phyloP scores from a whole-genome alignment of 2,888 invertebrate species.

The Philaethria dido region DNA sequence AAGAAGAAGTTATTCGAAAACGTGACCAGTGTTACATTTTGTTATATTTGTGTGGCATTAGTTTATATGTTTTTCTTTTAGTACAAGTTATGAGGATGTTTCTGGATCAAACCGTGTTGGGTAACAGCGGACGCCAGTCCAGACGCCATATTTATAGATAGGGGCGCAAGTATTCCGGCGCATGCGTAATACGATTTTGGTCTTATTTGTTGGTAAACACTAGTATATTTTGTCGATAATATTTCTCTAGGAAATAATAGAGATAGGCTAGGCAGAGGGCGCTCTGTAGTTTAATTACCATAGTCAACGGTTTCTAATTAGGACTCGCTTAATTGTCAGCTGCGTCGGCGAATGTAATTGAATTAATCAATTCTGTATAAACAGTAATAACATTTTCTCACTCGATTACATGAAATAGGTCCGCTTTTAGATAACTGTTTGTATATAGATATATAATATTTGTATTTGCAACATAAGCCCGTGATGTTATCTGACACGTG shows the following conservation, averaged over 20 bases:
- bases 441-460: slow-evolving; percentile 2
- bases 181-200: slow-evolving; percentile 50
- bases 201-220: slow-evolving; percentile 54
- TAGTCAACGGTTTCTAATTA: slow-evolving; percentile 33
- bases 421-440: background rate
- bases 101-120: slow-evolving; percentile 68
- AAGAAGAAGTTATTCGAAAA: slow-evolving; percentile 36
- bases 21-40: slow-evolving; percentile 38
- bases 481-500: slow-evolving; percentile 5
- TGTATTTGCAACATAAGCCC: background rate
- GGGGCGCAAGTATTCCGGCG: slow-evolving; percentile 47
- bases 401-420: slow-evolving; percentile 14
- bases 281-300: slow-evolving; percentile 25
- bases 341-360: slow-evolving; percentile 22
- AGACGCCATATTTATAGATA: slow-evolving; percentile 56
- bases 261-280: slow-evolving; percentile 20
- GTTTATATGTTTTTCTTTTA: slow-evolving; percentile 38
- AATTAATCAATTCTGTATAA: slow-evolving; percentile 30
- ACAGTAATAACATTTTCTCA: slow-evolving; percentile 1
- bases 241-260: slow-evolving; percentile 39
- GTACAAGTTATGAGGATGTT: slow-evolving; percentile 52
- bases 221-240: slow-evolving; percentile 55
- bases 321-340: slow-evolving; percentile 15
- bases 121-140: slow-evolving; percentile 65
- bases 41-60: slow-evolving; percentile 36